Percentiles rank a stretch among this genome's conserved stretches.
Conservation (phyloP, 2,797 vertebrate species). For the Toxotes lorentzi region DNA sequence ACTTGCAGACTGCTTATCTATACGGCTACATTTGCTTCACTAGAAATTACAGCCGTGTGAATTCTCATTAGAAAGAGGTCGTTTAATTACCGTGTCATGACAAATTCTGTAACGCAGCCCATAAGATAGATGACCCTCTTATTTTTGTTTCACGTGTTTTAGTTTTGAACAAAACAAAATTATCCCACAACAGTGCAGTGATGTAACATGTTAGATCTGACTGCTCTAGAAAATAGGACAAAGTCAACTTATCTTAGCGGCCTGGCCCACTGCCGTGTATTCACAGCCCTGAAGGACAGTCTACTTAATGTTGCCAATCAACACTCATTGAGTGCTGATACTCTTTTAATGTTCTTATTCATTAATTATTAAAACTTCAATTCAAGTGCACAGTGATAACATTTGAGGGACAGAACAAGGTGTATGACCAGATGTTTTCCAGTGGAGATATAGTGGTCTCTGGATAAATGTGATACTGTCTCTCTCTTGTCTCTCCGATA, state of each 20-base stretch:
- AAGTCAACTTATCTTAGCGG: conserved; percentile 26
- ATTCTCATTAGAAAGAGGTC: conserved; percentile 62
- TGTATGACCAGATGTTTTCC: conserved; percentile 51
- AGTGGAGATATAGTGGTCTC: conserved; percentile 54
- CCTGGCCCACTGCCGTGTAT: conserved; percentile 1
- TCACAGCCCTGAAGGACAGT: conserved; percentile 14
- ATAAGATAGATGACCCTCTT: conserved; percentile 50
- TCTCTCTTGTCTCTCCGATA: conserved; percentile 58
- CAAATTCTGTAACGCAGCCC: conserved; percentile 34
- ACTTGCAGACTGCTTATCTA: conserved; percentile 74
- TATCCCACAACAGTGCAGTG: conserved; percentile 12
- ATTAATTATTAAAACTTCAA: conserved; percentile 7
- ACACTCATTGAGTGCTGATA: conserved; percentile 20
- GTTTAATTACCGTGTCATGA: conserved; percentile 61
- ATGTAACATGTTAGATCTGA: conserved; percentile 41
- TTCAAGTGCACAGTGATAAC: conserved; percentile 22
- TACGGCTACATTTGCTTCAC: conserved; percentile 50
- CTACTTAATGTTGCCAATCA: neutral
- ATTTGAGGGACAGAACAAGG: conserved; percentile 17
- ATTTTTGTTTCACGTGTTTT: conserved; percentile 44
- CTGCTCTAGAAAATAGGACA: conserved; percentile 45
- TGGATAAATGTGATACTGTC: conserved; percentile 58
- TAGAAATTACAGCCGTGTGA: conserved; percentile 46
- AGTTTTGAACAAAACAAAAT: conserved; percentile 44
- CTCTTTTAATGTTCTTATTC: conserved; percentile 21